Evolutionary conservation across 2,888 invertebrate genomes (phyloP).

Genomic region (Ceriagrion tenellum): DNA sequence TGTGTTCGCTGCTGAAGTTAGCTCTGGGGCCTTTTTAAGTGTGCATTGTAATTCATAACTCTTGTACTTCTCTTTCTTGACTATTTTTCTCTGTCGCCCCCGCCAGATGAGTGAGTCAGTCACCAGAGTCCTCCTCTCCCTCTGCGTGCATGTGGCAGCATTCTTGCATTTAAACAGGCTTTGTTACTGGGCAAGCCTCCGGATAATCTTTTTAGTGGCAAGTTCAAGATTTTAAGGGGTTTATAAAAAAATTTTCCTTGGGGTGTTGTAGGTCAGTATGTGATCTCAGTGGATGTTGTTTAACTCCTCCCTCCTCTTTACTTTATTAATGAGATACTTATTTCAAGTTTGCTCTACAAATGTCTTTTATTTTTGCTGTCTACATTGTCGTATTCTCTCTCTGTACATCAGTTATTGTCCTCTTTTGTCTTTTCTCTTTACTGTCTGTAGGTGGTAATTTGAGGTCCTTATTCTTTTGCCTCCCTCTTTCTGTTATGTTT

Average conservation of each 20-base stretch:
- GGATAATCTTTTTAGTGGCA: conserved; percentile 54
- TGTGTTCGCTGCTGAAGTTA: conserved; percentile 55
- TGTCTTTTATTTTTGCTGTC: background rate
- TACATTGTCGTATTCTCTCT: background rate
- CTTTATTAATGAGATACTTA: conserved; percentile 10
- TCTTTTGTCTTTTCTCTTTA: background rate
- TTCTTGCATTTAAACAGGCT: conserved; percentile 62
- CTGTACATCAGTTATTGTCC: background rate
- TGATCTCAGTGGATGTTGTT: conserved; percentile 63
- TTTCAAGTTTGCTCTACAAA: background rate
- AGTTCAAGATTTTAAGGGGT: conserved; percentile 48
- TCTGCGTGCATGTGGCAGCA: conserved; percentile 44
- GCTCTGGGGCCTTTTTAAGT: conserved; percentile 55
- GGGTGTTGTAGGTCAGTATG: conserved; percentile 30
- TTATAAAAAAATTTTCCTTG: conserved; percentile 21
- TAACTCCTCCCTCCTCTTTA: conserved; percentile 33
- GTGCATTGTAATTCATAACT: conserved; percentile 47
- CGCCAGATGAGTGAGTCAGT: conserved; percentile 43
- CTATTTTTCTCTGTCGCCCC: background rate
- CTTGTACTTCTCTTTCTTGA: conserved; percentile 45
- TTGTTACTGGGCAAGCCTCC: conserved; percentile 58
- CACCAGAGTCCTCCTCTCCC: background rate
- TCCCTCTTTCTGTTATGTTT: background rate
- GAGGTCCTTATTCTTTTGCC: background rate
- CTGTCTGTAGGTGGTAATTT: background rate